Conservation (phyloP, 2,113 vertebrate genomes). For the Proteles cristata region DNA sequence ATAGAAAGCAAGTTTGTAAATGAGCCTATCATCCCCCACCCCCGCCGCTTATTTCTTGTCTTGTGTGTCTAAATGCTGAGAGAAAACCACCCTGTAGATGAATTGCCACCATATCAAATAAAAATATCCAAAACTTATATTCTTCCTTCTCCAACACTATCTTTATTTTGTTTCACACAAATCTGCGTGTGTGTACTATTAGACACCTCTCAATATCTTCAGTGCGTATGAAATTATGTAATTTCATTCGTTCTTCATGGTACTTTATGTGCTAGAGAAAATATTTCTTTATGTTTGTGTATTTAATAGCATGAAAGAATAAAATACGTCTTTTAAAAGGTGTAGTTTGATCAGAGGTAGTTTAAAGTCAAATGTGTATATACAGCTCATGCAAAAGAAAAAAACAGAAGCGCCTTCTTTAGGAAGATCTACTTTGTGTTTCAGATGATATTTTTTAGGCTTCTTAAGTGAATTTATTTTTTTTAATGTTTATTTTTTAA, state of each 20-base stretch:
- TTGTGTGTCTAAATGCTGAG: not conserved
- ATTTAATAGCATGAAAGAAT: not conserved
- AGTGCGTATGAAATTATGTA: not conserved
- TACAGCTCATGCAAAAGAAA: not conserved
- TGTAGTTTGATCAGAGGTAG: not conserved
- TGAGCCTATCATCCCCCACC: not conserved
- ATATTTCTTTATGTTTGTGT: not conserved
- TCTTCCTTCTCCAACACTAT: not conserved
- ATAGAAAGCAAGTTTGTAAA: not conserved
- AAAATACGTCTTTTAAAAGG: not conserved
- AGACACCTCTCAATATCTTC: not conserved
- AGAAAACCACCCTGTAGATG: not conserved
- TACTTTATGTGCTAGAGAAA: not conserved
- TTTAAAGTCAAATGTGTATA: not conserved
- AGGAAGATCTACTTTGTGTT: constrained; percentile 23
- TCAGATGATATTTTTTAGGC: constrained; percentile 27
- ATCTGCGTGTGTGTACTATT: not conserved
- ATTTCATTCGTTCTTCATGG: not conserved
- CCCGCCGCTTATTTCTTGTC: not conserved
- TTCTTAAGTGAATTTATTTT: constrained; percentile 48
- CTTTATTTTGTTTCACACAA: not conserved
- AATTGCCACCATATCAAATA: not conserved
- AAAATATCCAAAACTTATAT: not conserved
- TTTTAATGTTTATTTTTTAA: too few species aligned
- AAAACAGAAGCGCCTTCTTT: not conserved